Evolutionary conservation across 2,113 vertebrate species (phyloP).

Genomic region (Gymnogyps californianus): DNA sequence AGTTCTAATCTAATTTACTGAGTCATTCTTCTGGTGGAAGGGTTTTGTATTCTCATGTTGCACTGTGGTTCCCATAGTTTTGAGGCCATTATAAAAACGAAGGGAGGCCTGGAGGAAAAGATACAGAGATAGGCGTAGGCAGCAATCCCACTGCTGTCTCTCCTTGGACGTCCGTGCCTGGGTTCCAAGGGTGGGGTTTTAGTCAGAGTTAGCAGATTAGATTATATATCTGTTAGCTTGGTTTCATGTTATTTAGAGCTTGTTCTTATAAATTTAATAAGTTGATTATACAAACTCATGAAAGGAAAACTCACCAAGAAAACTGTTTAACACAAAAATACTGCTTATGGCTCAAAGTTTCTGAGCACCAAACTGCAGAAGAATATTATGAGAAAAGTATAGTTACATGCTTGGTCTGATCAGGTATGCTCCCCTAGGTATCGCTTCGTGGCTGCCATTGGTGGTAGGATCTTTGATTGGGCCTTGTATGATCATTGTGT

Average conservation of each 20-base stretch:
- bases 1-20: not conserved
- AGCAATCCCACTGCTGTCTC: not conserved
- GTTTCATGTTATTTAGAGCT: not conserved
- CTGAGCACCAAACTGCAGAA: not conserved
- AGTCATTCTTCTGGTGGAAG: not conserved
- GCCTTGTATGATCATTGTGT: too few relatives aligned
- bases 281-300: not conserved
- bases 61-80: not conserved
- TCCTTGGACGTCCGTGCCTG: not conserved
- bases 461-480: not conserved
- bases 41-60: not conserved
- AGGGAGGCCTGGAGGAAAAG: not conserved
- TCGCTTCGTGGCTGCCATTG: not conserved
- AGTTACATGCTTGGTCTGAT: not conserved
- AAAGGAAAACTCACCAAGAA: not conserved
- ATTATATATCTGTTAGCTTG: not conserved
- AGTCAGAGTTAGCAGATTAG: not conserved
- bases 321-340: not conserved
- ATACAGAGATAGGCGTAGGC: not conserved
- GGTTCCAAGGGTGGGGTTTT: not conserved
- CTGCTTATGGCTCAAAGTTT: not conserved
- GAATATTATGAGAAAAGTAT: not conserved
- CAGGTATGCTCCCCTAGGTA: not conserved
- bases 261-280: not conserved
- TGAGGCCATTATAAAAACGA: not conserved